Conservation (phyloP, 37 sponge, comb jelly and placozoan genomes). For the Crambe crambe region DNA sequence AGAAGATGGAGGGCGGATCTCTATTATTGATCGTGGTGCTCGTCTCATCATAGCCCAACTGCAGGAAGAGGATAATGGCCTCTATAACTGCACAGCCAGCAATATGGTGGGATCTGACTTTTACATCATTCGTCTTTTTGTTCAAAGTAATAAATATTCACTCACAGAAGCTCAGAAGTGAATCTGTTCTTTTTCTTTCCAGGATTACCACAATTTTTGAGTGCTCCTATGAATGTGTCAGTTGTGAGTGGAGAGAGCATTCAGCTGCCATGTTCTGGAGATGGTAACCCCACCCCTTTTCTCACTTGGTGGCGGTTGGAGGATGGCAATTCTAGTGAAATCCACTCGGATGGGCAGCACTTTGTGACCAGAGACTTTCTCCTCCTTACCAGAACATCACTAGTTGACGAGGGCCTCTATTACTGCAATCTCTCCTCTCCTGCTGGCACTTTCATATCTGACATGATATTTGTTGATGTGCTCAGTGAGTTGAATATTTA, state of each 20-base stretch:
- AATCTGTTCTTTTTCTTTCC: background rate
- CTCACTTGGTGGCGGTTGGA: conserved; percentile 37
- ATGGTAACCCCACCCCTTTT: conserved; percentile 44
- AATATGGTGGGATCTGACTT: background rate
- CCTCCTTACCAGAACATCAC: conserved; percentile 3
- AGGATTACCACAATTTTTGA: conserved; percentile 33
- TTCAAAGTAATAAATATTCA: conserved; percentile 3
- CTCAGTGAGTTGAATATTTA: background rate
- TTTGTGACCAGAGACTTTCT: conserved; percentile 31
- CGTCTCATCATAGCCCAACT: background rate
- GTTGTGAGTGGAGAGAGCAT: conserved; percentile 20
- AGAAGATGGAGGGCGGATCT: background rate
- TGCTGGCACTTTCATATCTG: background rate
- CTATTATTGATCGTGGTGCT: background rate
- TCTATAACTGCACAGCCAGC: conserved; percentile 18
- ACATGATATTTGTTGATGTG: background rate
- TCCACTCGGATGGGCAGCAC: background rate
- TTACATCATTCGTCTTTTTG: background rate
- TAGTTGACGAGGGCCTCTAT: conserved; percentile 41
- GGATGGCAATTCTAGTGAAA: background rate
- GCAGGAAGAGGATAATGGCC: background rate
- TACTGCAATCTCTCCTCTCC: conserved; percentile 38
- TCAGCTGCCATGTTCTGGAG: conserved; percentile 41
- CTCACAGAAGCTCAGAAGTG: too few species aligned
- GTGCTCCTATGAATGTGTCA: conserved; percentile 7